Conservation (phyloP, 2,797 vertebrate species). For the Enteromius radiatus region DNA sequence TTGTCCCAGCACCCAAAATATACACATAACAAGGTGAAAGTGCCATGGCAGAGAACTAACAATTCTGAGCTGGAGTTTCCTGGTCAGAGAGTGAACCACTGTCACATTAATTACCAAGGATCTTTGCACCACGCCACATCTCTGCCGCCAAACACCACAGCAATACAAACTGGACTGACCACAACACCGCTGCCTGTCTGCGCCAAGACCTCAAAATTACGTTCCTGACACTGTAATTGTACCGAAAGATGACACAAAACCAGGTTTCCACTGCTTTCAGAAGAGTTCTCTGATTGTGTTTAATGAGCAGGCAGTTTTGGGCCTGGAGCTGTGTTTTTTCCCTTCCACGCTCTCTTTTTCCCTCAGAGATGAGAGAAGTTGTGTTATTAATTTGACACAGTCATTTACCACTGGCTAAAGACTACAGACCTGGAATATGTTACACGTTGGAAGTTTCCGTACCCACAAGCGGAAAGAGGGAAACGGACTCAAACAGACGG, state of each 20-base stretch:
- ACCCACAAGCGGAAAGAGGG: constrained; percentile 23
- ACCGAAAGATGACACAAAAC: constrained; percentile 75
- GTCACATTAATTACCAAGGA: constrained; percentile 37
- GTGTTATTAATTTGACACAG: constrained; percentile 60
- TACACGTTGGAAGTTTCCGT: constrained; percentile 49
- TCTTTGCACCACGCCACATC: constrained; percentile 17
- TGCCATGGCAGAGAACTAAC: constrained; percentile 19
- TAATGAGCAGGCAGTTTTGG: constrained; percentile 62
- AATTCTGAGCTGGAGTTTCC: constrained; percentile 37
- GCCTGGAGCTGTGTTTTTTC: constrained; percentile 64
- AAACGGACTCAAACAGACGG: constrained; percentile 8
- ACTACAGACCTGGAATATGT: constrained; percentile 41
- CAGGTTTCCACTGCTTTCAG: constrained; percentile 70
- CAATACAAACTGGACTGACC: constrained; percentile 48
- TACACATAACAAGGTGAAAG: not conserved
- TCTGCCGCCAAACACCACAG: constrained; percentile 35
- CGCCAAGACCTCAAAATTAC: constrained; percentile 64
- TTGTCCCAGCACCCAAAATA: not conserved
- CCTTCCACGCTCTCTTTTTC: constrained; percentile 64
- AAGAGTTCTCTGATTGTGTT: constrained; percentile 63
- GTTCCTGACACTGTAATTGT: constrained; percentile 68
- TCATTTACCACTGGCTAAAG: constrained; percentile 55
- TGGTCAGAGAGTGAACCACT: not conserved
- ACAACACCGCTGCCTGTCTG: constrained; percentile 45
- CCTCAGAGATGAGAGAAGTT: constrained; percentile 57